Conservation (phyloP, 2,113 vertebrate species). For the Hiodon alosoides region DNA sequence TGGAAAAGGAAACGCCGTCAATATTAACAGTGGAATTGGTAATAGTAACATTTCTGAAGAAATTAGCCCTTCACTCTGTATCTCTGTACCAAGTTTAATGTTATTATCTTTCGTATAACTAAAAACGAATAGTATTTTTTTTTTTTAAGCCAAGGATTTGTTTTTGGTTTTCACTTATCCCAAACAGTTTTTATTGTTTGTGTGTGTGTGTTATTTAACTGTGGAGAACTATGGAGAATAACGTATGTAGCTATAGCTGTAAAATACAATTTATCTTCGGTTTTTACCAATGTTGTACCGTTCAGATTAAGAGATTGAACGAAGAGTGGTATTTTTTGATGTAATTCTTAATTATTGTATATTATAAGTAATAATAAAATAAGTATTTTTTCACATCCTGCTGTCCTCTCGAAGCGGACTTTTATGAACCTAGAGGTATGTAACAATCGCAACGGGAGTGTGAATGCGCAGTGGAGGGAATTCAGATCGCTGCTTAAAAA, state of each 20-base stretch:
- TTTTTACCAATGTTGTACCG: too few relatives aligned
- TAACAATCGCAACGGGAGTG: background rate
- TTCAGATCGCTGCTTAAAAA: background rate
- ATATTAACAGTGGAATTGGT: background rate
- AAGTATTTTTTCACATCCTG: slow-evolving; percentile 3
- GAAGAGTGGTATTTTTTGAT: background rate
- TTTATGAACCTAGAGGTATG: slow-evolving; percentile 44
- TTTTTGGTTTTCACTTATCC: background rate
- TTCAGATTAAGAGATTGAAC: too few relatives aligned
- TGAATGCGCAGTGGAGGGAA: background rate
- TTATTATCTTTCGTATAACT: too few relatives aligned
- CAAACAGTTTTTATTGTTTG: background rate
- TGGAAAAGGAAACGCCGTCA: background rate
- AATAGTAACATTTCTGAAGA: too few relatives aligned
- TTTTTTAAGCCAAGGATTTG: background rate
- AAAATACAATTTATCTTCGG: too few relatives aligned
- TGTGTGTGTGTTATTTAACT: background rate
- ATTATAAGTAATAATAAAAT: slow-evolving; percentile 18
- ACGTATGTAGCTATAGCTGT: too few relatives aligned
- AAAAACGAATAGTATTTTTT: background rate
- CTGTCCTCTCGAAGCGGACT: slow-evolving; percentile 25
- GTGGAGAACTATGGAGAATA: background rate
- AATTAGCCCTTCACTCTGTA: too few relatives aligned
- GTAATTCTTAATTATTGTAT: background rate
- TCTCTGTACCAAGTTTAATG: too few relatives aligned